Conservation (phyloP, 2,113 vertebrate species). For the Leuciscus idus region DNA sequence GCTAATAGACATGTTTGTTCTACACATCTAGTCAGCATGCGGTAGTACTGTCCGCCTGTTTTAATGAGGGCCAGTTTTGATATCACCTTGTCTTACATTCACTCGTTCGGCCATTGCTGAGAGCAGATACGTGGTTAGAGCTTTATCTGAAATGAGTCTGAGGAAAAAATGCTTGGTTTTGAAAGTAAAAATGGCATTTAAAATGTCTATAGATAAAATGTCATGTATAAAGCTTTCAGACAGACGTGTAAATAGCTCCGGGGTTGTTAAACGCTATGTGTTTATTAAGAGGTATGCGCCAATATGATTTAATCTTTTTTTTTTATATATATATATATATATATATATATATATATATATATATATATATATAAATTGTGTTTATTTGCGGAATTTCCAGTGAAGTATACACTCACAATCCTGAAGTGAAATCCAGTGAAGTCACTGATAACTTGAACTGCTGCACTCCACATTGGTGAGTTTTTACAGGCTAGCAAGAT, state of each 20-base stretch:
- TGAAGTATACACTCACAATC: neutral
- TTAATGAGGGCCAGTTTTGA: constrained; percentile 60
- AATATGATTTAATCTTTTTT: neutral
- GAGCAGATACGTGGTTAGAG: neutral
- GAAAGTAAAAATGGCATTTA: neutral
- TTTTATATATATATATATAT: no score
- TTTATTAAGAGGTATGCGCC: neutral
- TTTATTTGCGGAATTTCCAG: neutral
- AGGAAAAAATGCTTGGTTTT: neutral
- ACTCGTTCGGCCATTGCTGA: constrained; percentile 1
- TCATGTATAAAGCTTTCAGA: neutral
- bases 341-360: no score
- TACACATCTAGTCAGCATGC: constrained; percentile 73
- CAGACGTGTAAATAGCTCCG: neutral
- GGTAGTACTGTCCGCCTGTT: constrained; percentile 52
- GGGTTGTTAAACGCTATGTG: neutral
- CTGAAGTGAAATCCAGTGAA: neutral
- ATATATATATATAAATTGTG: neutral
- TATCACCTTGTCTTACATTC: constrained; percentile 55
- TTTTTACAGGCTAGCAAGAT: constrained; percentile 3
- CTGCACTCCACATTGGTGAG: neutral
- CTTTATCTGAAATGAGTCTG: neutral
- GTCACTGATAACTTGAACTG: neutral
- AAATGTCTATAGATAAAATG: neutral
- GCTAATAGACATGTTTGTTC: constrained; percentile 91